Evolutionary conservation across 2,113 vertebrate genomes (phyloP), one percentile per base, ranked within the genome.

Genomic region (Otus sunia): DNA sequence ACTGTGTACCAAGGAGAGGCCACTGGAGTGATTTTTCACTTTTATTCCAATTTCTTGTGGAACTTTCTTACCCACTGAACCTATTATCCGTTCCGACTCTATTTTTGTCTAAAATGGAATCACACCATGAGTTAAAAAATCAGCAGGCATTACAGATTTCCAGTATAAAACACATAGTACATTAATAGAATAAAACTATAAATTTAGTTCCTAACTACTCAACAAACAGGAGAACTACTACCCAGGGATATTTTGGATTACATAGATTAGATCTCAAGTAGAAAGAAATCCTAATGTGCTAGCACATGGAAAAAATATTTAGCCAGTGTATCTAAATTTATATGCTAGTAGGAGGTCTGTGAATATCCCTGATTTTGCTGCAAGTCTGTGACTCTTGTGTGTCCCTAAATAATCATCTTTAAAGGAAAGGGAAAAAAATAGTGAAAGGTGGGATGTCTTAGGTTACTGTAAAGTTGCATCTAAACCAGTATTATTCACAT

Each of bases 31-130:
- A 97, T 99, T 99, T 98, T 99, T 99, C 91, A 98, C 97, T 97
- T 97, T 98, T 96, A 98, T 98, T 97, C 98, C 98, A 47, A 97
- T 98, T 97, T 99, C 98, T 97, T 98, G 98, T 68, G 99, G 98
- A 91, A 98, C 98, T 98, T 98, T 99, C 98, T 99, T 99, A 95
- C 99, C 99, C 96, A 99, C 99, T n/a, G 98, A 99, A 93, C 98
- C 98, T 95, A 99, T 98, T 96, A 99, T 98, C 96, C 98, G 98
- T 87, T 99, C 99, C 56, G 98, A 99, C 93, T 99, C 99, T 75
- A 99, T 97, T 98, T 99, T 99, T 82, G 98, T 98, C 97, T 98
- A 97, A 95, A 98, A 98, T 92, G 94, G 96, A 98, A 98, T 91
- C 96, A 98, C 36, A 98, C 8, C 82, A 32, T 67, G 77, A 96